Base-by-base conservation (phyloP, 2,888 invertebrate species). In the Drosophila greeni region DNA sequence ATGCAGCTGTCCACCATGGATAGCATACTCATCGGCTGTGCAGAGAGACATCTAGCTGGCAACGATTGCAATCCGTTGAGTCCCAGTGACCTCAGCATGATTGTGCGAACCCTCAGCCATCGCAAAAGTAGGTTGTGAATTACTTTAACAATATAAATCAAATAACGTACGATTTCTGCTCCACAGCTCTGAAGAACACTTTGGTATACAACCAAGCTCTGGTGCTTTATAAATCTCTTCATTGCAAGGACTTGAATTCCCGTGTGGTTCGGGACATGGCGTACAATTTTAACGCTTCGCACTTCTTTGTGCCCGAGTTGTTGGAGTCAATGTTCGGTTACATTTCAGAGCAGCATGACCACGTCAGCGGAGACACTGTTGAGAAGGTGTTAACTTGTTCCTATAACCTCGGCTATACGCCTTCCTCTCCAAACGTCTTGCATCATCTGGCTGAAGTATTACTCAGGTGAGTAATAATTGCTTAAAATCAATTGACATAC, bases 391-490 rank as follows among this genome's bases (percentile, higher is more conserved):
- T 91, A 14, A 89, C 86, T 49, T 87, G 90, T 60, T 89, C 90
- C 62, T 92, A 90, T 74, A 86, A 87, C 74, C 81, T 91, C 12
- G 91, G 91, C 29, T 91, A 91, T 76, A 84, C 86, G 16, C 91
- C 91, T 0, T 75, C 87, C 47, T 86, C 89, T 9, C 81, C 87
- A 2, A 79, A 87, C 34, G 88, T 89, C 23, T 87, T 91, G 47
- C 74, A 88, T 18, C 81, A 81, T 57, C 87, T 89, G 8, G 88
- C 88, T 0, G 84, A 87, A 73, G 85, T 90, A 14, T 82, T 91
- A 42, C 78, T 90, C 36, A 88, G 91, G 91, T 91, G 81, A 8
- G 8, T 23, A 39, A 7, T 7, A 39, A 4, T 14, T 40, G 4
- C 8, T 14, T 14, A 2, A 40, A 40, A 8, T 23, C 1, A 39